These are phyloP conservation scores for Lipophrys pholis DNA, from an alignment of 2,113 vertebrate species.

Conservation along the genomic window DNA sequence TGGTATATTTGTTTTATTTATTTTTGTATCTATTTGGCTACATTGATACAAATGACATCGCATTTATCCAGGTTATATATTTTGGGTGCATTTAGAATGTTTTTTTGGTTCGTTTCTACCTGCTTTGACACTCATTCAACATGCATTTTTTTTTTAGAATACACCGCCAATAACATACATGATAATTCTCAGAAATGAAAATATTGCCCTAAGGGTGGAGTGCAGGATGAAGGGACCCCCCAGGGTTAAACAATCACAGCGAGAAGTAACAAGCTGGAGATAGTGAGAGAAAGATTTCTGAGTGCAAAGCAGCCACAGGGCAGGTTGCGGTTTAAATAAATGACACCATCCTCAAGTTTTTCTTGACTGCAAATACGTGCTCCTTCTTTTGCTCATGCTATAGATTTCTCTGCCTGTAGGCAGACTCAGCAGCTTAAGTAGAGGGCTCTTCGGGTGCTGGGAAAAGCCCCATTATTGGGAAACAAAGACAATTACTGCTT, in stretches of 20 bases:
- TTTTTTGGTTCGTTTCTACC: too few relatives aligned
- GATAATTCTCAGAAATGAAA: too few relatives aligned
- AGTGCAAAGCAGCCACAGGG: neutral
- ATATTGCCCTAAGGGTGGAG: too few relatives aligned
- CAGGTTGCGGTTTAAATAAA: conserved; percentile 3
- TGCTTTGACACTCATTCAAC: too few relatives aligned
- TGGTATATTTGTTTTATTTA: too few relatives aligned
- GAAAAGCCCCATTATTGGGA: conserved; percentile 8
- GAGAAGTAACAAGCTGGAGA: neutral
- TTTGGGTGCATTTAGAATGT: too few relatives aligned
- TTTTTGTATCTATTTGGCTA: too few relatives aligned
- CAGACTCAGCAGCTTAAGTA: conserved; percentile 30
- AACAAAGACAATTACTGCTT: neutral
- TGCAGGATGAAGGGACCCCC: too few relatives aligned
- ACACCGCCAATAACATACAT: too few relatives aligned
- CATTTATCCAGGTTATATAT: too few relatives aligned
- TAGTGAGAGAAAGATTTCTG: neutral
- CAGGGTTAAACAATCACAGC: neutral
- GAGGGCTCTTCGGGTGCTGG: conserved; percentile 16
- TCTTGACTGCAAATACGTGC: neutral
- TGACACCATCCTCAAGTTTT: neutral
- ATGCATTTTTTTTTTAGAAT: too few relatives aligned
- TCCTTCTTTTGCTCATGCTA: conserved; percentile 2
- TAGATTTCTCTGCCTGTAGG: conserved; percentile 36
- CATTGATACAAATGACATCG: too few relatives aligned